A percentile compares a stretch with the other conserved stretches of the same genome.
These are phyloP conservation scores for Steinernema carpocapsae DNA, from an alignment of 2,888 invertebrate species.

Conservation along the genomic window DNA sequence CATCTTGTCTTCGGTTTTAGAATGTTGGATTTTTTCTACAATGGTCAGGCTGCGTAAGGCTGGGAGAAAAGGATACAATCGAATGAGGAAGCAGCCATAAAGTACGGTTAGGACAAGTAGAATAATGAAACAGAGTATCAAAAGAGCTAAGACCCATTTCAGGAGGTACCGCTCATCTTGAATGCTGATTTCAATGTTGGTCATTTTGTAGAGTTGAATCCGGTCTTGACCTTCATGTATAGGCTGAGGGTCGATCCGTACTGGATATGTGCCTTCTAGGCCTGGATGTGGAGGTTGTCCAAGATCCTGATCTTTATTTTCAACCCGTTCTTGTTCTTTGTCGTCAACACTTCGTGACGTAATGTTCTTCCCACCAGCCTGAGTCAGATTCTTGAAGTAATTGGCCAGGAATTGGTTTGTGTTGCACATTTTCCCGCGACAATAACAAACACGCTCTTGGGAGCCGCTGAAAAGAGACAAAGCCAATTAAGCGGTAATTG, in stretches of 20 bases:
- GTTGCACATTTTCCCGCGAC: not conserved
- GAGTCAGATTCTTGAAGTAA: not conserved
- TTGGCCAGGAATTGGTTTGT: not conserved
- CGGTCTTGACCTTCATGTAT: too few species aligned
- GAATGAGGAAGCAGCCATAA: not conserved
- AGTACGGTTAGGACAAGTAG: not conserved
- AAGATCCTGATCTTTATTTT: not conserved
- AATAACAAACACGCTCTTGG: constrained; percentile 7
- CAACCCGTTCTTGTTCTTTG: not conserved
- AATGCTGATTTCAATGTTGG: not conserved
- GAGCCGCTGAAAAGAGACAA: not conserved
- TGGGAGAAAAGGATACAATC: not conserved
- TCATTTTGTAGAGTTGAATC: not conserved
- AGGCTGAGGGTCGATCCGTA: too few species aligned
- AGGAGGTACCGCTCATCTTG: not conserved
- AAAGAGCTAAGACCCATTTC: not conserved
- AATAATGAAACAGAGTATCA: not conserved
- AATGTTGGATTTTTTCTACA: not conserved
- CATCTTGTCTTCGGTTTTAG: too few species aligned
- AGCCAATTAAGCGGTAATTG: not conserved
- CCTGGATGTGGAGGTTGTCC: too few species aligned
- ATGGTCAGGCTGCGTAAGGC: not conserved
- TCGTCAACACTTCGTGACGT: not conserved
- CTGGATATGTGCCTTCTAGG: too few species aligned
- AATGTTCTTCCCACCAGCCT: not conserved